Evolutionary conservation across 2,797 vertebrate species (phyloP), one percentile per base, ranked within the genome.

Genomic region (Falco peregrinus): DNA sequence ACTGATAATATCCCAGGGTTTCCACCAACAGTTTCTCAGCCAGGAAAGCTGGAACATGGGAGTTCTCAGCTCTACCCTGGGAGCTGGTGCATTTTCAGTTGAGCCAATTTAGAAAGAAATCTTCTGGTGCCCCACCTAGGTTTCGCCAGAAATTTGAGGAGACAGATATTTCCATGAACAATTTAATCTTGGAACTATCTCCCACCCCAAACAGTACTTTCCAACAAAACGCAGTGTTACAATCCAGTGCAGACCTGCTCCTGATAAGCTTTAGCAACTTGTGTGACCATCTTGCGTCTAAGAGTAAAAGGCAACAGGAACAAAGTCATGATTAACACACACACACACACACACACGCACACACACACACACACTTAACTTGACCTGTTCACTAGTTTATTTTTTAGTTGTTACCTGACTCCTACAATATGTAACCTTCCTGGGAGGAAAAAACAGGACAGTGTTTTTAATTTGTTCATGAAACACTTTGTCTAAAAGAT

Each of bases 111-210:
- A 15, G 15, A 43, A 43, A 43, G 47, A 76, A 82, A 84, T 56
- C 26, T 48, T 51, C 19, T 8, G 17, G 17, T 12, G 13, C 5
- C 2, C 14, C 31, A 29, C 16, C 7, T 51, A 22, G 0, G 0
- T 71, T 92, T 78, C 31, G 60, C 11, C 21, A 80, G 43, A 76
- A 87, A 60, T 39, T 57, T 64, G 39, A 39, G 11, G 13, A 86
- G 94, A 48, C 5, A 16, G 19, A 0, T 71, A 57, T 68, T 88
- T 86, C 61, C 25, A 37, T 7, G 5, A 89, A 25, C 17, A 21
- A n/a, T 51, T 86, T 89, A 4, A 75, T 28, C 51, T 60, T 77
- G 68, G 50, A 88, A 60, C 24, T 28, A 22, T 41, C 29, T 54
- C 16, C 54, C 31, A 74, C 5, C 4, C 51, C 74, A 80, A 89